These are phyloP conservation scores for Rhagoletis zephyria DNA, from an alignment of 1,140 invertebrate genomes.

Conservation along the genomic window DNA sequence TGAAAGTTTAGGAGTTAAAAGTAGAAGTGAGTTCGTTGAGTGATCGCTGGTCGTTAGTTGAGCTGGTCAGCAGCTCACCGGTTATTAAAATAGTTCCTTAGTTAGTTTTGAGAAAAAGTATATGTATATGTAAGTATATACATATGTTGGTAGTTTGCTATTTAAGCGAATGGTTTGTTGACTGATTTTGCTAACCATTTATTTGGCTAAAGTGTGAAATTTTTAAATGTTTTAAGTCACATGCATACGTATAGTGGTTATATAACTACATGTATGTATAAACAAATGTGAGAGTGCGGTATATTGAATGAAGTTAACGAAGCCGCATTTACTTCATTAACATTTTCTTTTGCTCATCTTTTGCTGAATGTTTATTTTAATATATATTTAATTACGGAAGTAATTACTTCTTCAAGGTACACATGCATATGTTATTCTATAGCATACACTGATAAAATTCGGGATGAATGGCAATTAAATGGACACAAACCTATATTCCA, in stretches of 20 bases:
- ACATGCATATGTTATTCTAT: background rate
- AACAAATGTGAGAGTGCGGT: background rate
- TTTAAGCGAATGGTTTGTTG: background rate
- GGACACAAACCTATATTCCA: too few species aligned
- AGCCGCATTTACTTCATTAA: background rate
- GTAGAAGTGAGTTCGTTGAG: constrained; percentile 6
- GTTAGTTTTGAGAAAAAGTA: constrained; percentile 4
- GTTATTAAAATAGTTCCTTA: constrained; percentile 47
- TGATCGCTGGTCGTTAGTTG: constrained; percentile 29
- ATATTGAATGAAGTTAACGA: background rate
- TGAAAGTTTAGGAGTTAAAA: background rate
- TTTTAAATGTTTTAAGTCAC: background rate
- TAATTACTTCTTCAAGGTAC: background rate
- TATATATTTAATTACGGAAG: constrained; percentile 2
- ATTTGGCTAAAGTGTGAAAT: constrained; percentile 39
- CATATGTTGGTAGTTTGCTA: background rate
- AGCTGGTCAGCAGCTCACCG: constrained; percentile 28
- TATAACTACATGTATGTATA: too few species aligned
- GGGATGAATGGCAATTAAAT: background rate
- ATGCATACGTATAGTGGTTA: background rate
- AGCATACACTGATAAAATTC: constrained; percentile 18
- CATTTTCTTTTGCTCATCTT: background rate
- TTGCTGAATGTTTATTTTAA: constrained; percentile 27
- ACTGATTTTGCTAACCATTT: background rate
- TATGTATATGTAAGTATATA: background rate